A percentile compares a stretch with the other conserved stretches of the same genome.
These are phyloP conservation scores for Subacronicta megacephala DNA, from an alignment of 2,888 invertebrate genomes.

Conservation along the genomic window DNA sequence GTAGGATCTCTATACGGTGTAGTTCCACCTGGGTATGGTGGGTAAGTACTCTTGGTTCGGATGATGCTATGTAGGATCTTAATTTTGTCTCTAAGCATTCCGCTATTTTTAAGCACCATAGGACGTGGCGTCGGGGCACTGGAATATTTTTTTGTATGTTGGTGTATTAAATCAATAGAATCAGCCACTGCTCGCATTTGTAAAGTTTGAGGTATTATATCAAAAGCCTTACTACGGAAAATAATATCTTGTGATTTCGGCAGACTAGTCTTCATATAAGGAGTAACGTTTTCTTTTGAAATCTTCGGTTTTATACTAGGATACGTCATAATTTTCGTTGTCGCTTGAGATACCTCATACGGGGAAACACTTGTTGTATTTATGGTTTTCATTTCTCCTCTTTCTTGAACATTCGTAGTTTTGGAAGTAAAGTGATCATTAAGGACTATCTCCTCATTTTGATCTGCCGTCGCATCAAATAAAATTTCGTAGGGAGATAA, in stretches of 20 bases:
- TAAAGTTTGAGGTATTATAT: not conserved
- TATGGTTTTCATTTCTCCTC: not conserved
- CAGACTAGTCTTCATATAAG: not conserved
- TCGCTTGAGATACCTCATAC: not conserved
- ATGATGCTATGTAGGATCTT: not conserved
- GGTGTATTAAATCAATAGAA: not conserved
- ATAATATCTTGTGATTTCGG: too few relatives aligned
- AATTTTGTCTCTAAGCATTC: not conserved
- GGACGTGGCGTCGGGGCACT: not conserved
- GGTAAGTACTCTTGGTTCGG: conserved; percentile 26
- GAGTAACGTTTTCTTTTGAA: not conserved
- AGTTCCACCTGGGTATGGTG: conserved; percentile 16
- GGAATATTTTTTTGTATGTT: not conserved
- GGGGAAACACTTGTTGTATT: not conserved
- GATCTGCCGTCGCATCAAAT: not conserved
- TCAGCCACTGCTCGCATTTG: not conserved
- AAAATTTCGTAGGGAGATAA: too few relatives aligned
- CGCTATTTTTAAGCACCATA: not conserved
- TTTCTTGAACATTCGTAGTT: too few relatives aligned
- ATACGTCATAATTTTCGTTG: not conserved
- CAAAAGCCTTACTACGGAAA: not conserved
- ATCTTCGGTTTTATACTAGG: not conserved
- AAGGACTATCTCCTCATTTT: not conserved
- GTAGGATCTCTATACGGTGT: not conserved
- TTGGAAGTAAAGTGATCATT: too few relatives aligned